Evolutionary conservation across 2,888 invertebrate genomes (phyloP), one percentile per base, ranked within the genome.

Genomic region (Lochmaea capreae): DNA sequence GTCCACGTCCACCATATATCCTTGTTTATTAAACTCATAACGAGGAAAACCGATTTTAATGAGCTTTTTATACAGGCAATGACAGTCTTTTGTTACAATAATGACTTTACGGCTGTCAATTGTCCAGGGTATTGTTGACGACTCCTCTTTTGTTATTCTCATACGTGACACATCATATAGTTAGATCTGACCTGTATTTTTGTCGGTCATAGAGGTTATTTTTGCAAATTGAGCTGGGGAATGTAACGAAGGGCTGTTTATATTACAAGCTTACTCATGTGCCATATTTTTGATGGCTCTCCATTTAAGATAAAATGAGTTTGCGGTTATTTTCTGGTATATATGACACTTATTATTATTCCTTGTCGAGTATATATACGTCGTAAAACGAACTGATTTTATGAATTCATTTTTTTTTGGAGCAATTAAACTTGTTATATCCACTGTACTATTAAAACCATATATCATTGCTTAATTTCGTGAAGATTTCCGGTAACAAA

Each of bases 1-100:
- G 5, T 77, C 78, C 81, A 80, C 71, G 77, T 80, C 82, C 82
- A 79, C 71, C 77, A 81, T 82, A 79, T 77, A 71, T 74, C 82
- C 83, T 78, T 83, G 83, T 82, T 54, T 83, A 85, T 85, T 84
- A 84, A 85, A 69, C 82, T 83, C 82, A 83, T 85, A 85, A 85
- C 84, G 84, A 83, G 82, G 82, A 82, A 75, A 75, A 75, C 73
- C 76, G 84, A 84, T 84, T 86, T 85, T 86, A 87, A 87, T 87
- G 87, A 86, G 85, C 85, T 87, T 87, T 87, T 87, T 87, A 87
- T 87, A 85, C 87, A 87, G 84, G 84, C 85, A 86, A 87, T 87
- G 86, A 86, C 85, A 85, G 84, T 86, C 87, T 87, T 87, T 87
- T 87, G 87, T 87, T 86, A 84, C 82, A 84, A 83, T 87, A 87